Percentiles rank a stretch among this genome's conserved stretches.
Evolutionary conservation across 2,888 invertebrate species (phyloP).

Genomic region (Oscheius sp.): DNA sequence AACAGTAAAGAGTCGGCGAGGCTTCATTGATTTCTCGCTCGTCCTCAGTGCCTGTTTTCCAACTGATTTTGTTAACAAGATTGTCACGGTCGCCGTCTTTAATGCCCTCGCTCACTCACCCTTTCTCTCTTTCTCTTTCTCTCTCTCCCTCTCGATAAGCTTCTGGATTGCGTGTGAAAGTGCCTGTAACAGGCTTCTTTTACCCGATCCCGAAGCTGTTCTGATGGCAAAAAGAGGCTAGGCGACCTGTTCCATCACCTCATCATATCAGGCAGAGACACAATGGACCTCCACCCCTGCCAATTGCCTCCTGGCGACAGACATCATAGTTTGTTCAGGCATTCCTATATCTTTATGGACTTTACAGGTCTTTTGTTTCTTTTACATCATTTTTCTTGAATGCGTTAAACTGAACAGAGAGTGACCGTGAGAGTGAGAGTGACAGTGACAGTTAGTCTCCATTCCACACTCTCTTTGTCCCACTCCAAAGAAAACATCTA

Average conservation of each 20-base stretch:
- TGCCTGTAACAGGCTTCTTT: slow-evolving; percentile 13
- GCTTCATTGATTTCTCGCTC: background rate
- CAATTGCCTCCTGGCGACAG: slow-evolving; percentile 16
- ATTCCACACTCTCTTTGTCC: background rate
- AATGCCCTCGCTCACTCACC: too few relatives aligned
- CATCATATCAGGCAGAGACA: slow-evolving; percentile 29
- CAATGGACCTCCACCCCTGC: slow-evolving; percentile 21
- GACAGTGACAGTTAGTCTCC: too few relatives aligned
- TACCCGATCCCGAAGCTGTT: slow-evolving; percentile 15
- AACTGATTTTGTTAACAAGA: slow-evolving; percentile 3
- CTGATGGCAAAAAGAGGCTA: background rate
- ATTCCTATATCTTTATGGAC: slow-evolving; percentile 14
- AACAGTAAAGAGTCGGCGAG: slow-evolving; percentile 22
- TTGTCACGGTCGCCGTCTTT: too few relatives aligned
- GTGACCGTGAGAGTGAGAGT: too few relatives aligned
- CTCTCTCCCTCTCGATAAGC: background rate
- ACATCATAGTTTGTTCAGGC: background rate
- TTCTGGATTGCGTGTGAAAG: slow-evolving; percentile 18
- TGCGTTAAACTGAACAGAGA: background rate
- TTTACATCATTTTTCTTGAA: background rate
- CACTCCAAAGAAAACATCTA: background rate
- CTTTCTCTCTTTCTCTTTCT: background rate
- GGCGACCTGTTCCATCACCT: slow-evolving; percentile 36
- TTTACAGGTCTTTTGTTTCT: background rate
- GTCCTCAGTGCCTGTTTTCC: slow-evolving; percentile 1